Evolutionary conservation across 2,113 vertebrate species (phyloP), one percentile per base, ranked within the genome.

Genomic region (Neofelis nebulosa): DNA sequence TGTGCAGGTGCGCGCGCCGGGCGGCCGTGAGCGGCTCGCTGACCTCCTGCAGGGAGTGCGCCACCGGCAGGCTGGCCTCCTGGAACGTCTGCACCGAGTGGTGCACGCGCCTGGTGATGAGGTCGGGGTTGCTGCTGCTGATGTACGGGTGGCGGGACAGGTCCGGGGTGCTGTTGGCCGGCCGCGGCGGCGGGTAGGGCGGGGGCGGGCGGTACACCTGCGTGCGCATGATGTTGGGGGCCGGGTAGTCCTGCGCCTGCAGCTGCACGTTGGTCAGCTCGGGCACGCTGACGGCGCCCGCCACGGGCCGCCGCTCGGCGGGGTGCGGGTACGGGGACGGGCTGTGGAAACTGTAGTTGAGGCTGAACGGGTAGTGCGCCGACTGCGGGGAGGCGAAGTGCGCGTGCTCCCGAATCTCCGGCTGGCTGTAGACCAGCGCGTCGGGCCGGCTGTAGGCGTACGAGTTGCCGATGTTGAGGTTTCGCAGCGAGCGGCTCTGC

Each of bases 61-160:
- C 99, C 63, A 99, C 99, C 0, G 99, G 99, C 96, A 99, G 97
- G 94, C 99, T 99, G 99, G 99, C 99, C 96, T 99, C 99, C 97
- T 99, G 99, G 98, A 99, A 99, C 0, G 99, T 99, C 98, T 99
- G 99, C 25, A 99, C 99, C 0, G 99, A 99, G 98, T 99, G 99
- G 96, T 99, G 99, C 15, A 99, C 99, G 0, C 99, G 99, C 13
- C 99, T 98, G 0, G 99, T 99, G 97, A 99, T 99, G 41, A 99
- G 99, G 86, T 99, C 99, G 0, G 99, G 99, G 94, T 99, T 99
- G 98, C 99, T 99, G 96, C 99, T 99, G 98, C 99, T 99, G 45
- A 99, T 99, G 78, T 99, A 99, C 36, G 99, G 99, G 91, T 99
- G 99, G 23, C 99, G 99, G 0, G 99, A 99, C 76, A 99, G 99